Evolutionary conservation across 1,140 invertebrate genomes (phyloP), one percentile per base, ranked within the genome.

Genomic region (Penaeus vannamei): DNA sequence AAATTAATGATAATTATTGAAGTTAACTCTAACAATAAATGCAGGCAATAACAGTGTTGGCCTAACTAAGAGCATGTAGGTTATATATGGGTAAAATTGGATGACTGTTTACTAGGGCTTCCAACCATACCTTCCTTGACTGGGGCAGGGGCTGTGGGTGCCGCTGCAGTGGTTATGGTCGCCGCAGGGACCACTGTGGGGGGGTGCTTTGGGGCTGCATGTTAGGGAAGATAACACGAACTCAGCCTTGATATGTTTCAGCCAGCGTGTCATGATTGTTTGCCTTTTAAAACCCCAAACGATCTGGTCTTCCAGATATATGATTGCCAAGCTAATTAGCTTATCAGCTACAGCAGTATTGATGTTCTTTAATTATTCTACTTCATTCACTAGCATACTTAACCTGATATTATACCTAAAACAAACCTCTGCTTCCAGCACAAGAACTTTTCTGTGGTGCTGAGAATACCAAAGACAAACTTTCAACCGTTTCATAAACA

Each of bases 111-210:
- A 53, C 53, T n/a, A 17, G 32, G 42, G 29, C 26, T 53, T 69
- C 69, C 82, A 83, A 64, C 72, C 87, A 85, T 89, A 89, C 87
- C 87, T 89, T 89, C 87, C 83, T 89, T 89, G 82, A 66, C 69
- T 32, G 87, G 87, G 82, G 87, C 87, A 60, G 87, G 87, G 87
- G 83, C 82, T 76, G 87, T 77, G 87, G 87, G 87, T 82, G 87
- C 82, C 72, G 76, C 82, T 80, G 87, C 87, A 53, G 82, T 77
- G 81, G 82, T 89, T 14, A 53, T 53, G 53, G 53, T 53, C 53
- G 53, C 53, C 53, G 53, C 53, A 53, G 53, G 66, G 60, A 72
- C 87, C 82, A 84, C 81, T 84, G 86, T 84, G 76, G 82, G 87
- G 84, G 81, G 72, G 82, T 85, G 87, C 79, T 89, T 84, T 72